A percentile compares a stretch with the other conserved stretches of the same genome.
These are phyloP conservation scores for Onychomys leucogaster DNA, from an alignment of 2,797 vertebrate species.

Conservation along the genomic window DNA sequence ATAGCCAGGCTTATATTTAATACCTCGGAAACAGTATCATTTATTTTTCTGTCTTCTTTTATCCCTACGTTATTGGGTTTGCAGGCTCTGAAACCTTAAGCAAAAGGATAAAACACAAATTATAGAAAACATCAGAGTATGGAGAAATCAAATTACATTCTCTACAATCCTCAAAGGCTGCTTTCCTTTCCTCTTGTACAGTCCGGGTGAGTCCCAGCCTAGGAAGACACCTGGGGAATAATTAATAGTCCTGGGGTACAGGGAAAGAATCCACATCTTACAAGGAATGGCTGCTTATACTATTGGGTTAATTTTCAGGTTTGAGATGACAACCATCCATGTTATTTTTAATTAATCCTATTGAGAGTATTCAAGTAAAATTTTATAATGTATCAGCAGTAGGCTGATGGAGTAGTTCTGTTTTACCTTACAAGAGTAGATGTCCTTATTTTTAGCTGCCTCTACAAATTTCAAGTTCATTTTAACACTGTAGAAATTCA, in stretches of 20 bases:
- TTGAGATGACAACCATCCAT: constrained; percentile 81
- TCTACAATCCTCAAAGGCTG: constrained; percentile 79
- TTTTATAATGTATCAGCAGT: neutral
- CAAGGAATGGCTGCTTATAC: constrained; percentile 80
- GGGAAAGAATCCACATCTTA: constrained; percentile 55
- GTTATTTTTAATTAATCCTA: constrained; percentile 65
- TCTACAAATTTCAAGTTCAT: constrained; percentile 62
- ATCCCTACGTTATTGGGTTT: constrained; percentile 95
- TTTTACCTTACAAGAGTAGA: neutral
- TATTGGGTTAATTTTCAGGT: constrained; percentile 83
- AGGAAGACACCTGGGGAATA: constrained; percentile 83
- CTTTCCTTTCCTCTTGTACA: constrained; percentile 74
- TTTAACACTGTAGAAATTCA: constrained; percentile 61
- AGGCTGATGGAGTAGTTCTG: neutral
- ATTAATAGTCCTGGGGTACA: constrained; percentile 84
- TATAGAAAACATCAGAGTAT: constrained; percentile 89
- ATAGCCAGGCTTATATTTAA: constrained; percentile 96
- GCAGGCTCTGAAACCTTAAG: constrained; percentile 93
- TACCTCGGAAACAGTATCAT: constrained; percentile 98
- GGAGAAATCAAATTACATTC: constrained; percentile 89
- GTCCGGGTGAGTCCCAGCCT: constrained; percentile 77
- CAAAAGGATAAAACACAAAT: constrained; percentile 95
- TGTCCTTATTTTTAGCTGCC: neutral
- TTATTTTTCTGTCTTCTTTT: constrained; percentile 97
- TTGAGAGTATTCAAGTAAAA: constrained; percentile 63